Evolutionary conservation across 2,888 invertebrate genomes (phyloP).

Genomic region (Caenorhabditis zanzibari): DNA sequence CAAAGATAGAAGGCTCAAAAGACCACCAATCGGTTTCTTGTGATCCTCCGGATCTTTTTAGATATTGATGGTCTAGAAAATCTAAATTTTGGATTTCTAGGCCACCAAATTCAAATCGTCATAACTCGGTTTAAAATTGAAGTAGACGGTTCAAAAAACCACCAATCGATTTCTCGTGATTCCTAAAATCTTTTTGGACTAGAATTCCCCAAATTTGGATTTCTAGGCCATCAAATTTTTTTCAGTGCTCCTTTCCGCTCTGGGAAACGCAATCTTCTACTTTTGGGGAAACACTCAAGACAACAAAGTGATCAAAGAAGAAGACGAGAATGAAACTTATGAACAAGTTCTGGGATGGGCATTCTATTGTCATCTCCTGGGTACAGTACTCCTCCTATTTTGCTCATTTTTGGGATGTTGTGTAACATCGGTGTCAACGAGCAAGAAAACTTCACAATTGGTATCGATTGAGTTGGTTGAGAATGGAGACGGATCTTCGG

Average conservation of each 20-base stretch:
- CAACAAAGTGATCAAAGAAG: constrained; percentile 82
- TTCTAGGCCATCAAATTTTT: neutral
- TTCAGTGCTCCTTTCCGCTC: constrained; percentile 74
- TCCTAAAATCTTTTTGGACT: neutral
- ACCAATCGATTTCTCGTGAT: no score
- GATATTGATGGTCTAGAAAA: no score
- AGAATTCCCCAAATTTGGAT: neutral
- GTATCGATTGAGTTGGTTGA: constrained; percentile 81
- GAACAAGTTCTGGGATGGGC: constrained; percentile 83
- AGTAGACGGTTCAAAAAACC: no score
- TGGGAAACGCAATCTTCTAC: constrained; percentile 79
- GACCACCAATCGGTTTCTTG: no score
- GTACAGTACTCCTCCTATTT: constrained; percentile 75
- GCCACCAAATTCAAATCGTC: no score
- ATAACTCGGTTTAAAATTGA: no score
- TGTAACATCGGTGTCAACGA: constrained; percentile 76
- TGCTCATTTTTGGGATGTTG: constrained; percentile 80
- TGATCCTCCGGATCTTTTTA: no score
- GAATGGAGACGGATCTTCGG: constrained; percentile 68
- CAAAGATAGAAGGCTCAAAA: no score
- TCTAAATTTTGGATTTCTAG: no score
- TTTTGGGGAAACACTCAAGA: constrained; percentile 82
- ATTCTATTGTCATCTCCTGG: constrained; percentile 78
- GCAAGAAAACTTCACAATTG: constrained; percentile 75
- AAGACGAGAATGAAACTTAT: constrained; percentile 79